A percentile compares a stretch with the other conserved stretches of the same genome.
These are phyloP conservation scores for Nipponacmea schrenckii DNA, from an alignment of 2,888 invertebrate species.

Conservation along the genomic window DNA sequence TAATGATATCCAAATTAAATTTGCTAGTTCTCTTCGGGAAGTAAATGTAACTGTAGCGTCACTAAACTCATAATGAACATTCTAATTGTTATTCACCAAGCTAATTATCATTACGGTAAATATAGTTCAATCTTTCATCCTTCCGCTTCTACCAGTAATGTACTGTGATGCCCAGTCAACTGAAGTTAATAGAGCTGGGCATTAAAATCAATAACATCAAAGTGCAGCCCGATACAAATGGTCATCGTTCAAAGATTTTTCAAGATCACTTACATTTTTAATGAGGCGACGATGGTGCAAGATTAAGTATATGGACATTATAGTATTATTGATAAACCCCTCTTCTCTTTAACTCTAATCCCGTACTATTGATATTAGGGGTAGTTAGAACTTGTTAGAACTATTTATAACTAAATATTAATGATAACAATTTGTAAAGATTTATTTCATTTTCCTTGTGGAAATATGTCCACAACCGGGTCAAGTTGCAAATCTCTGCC, in stretches of 20 bases:
- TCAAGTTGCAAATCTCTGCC: too few species aligned
- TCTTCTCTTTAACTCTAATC: background rate
- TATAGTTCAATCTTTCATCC: background rate
- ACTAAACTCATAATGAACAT: conserved; percentile 6
- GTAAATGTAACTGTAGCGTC: background rate
- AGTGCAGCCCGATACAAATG: background rate
- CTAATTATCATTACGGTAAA: background rate
- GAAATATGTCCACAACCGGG: too few species aligned
- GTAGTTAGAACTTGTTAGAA: too few species aligned
- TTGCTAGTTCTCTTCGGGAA: too few species aligned
- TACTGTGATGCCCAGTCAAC: background rate
- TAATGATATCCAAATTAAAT: too few species aligned
- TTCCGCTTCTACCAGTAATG: background rate
- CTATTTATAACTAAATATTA: background rate
- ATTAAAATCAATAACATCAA: conserved; percentile 5
- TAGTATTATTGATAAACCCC: conserved; percentile 1
- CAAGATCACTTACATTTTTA: conserved; percentile 9
- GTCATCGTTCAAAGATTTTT: background rate
- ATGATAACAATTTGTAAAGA: background rate
- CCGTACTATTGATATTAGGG: too few species aligned
- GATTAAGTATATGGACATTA: background rate
- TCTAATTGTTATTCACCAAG: conserved; percentile 7
- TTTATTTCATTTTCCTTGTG: background rate
- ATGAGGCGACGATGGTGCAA: conserved; percentile 6
- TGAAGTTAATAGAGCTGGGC: background rate